Evolutionary conservation across 2,113 vertebrate species (phyloP).

Genomic region (Pseudolaguvia tuberculata): DNA sequence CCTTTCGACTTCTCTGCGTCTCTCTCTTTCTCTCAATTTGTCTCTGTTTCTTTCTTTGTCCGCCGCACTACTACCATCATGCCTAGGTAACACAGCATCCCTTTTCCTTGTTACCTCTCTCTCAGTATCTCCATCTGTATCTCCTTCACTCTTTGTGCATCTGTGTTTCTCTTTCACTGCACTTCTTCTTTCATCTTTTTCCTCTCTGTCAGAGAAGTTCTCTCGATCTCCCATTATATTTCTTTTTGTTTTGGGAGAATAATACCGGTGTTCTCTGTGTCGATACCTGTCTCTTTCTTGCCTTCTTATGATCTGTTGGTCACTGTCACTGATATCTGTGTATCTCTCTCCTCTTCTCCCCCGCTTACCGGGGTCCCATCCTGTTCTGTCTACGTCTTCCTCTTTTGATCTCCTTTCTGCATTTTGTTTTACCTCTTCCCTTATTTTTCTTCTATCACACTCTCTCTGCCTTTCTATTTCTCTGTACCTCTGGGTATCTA

Average conservation of each 20-base stretch:
- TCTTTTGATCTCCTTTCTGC: constrained; percentile 38
- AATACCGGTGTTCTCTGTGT: constrained; percentile 47
- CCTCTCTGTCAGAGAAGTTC: constrained; percentile 42
- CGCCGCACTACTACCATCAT: constrained; percentile 60
- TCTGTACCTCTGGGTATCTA: constrained; percentile 37
- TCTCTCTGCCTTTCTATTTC: constrained; percentile 42
- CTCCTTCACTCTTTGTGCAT: constrained; percentile 62
- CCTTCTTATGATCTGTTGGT: constrained; percentile 37
- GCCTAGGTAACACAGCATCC: constrained; percentile 31
- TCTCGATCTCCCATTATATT: constrained; percentile 41
- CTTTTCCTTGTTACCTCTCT: constrained; percentile 44
- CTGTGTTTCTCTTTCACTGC: constrained; percentile 43
- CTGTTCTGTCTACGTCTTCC: constrained; percentile 42
- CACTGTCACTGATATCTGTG: constrained; percentile 41
- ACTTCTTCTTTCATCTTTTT: constrained; percentile 40
- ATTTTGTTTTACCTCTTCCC: constrained; percentile 47
- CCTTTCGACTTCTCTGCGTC: constrained; percentile 42
- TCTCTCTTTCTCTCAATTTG: constrained; percentile 38
- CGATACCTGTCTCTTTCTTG: constrained; percentile 50
- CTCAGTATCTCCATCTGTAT: constrained; percentile 53
- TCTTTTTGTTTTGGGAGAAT: constrained; percentile 40
- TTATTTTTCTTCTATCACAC: constrained; percentile 36
- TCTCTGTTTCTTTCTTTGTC: constrained; percentile 40
- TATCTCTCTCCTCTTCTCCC: constrained; percentile 50
- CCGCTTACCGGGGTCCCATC: constrained; percentile 39